phyloP scores from a whole-genome alignment of 2,888 invertebrate species.

The Patella pellucida region DNA sequence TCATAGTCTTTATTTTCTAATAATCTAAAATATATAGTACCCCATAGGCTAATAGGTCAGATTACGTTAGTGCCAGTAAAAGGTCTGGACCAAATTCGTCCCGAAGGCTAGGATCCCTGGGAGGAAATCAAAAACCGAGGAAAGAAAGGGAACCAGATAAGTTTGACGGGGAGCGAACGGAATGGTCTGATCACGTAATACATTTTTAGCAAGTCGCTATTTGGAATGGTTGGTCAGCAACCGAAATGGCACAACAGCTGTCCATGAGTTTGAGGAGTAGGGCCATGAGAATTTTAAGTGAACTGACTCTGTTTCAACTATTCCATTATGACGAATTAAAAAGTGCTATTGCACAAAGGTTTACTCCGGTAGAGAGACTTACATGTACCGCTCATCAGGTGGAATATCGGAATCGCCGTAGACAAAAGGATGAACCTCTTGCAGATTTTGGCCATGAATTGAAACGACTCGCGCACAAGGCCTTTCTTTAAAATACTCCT shows the following conservation, averaged over 20 bases:
- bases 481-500: constrained; percentile 3
- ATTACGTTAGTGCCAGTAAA: too few relatives aligned
- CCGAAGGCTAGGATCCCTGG: too few relatives aligned
- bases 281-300: constrained; percentile 12
- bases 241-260: constrained; percentile 25
- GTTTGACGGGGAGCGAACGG: constrained; percentile 34
- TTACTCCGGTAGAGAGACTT: not conserved
- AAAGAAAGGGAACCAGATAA: constrained; percentile 38
- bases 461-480: not conserved
- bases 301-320: not conserved
- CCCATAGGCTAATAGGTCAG: too few relatives aligned
- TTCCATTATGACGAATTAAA: constrained; percentile 12
- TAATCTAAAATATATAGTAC: too few relatives aligned
- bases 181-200: constrained; percentile 39
- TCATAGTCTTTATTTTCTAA: too few relatives aligned
- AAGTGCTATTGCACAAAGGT: not conserved
- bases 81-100: too few relatives aligned
- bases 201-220: constrained; percentile 40
- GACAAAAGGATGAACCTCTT: not conserved
- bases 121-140: not conserved
- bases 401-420: constrained; percentile 8
- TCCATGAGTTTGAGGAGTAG: constrained; percentile 19
- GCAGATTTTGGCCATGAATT: constrained; percentile 9
- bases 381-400: not conserved
- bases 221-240: constrained; percentile 35